phyloP scores from a whole-genome alignment of 1,140 invertebrate species.

The Drosophila hydei region DNA sequence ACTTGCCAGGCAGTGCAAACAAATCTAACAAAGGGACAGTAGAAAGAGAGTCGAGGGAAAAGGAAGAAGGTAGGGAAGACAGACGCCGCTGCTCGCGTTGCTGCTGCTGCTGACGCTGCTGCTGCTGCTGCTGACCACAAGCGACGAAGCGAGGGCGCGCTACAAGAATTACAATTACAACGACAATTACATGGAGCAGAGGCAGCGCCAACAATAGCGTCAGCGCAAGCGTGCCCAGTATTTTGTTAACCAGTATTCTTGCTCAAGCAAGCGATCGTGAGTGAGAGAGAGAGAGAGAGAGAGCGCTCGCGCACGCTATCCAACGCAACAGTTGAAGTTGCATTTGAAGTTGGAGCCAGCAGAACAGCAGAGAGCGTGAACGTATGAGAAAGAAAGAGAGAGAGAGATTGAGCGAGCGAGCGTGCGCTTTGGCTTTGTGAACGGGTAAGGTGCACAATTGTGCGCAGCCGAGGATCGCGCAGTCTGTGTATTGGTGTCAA shows the following conservation, averaged over 20 bases:
- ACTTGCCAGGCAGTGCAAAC: conserved; percentile 56
- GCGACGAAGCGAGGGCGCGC: conserved; percentile 58
- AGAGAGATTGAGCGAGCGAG: not conserved
- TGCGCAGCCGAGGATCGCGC: conserved; percentile 38
- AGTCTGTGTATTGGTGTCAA: conserved; percentile 51
- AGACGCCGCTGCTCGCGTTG: not conserved
- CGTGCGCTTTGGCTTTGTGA: not conserved
- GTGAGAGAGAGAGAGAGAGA: not conserved
- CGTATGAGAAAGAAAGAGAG: not conserved
- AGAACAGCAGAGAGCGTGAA: not conserved
- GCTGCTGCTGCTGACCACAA: conserved; percentile 24
- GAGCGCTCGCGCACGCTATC: not conserved
- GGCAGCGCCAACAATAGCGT: not conserved
- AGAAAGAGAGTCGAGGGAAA: conserved; percentile 2
- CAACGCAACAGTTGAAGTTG: conserved; percentile 30
- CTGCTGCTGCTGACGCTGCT: not conserved
- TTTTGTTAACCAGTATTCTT: conserved; percentile 49
- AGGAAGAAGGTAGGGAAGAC: not conserved
- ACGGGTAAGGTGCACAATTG: conserved; percentile 25
- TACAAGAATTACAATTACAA: conserved; percentile 62
- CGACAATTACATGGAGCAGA: conserved; percentile 32
- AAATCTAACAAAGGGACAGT: conserved; percentile 72
- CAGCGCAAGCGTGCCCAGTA: conserved; percentile 44
- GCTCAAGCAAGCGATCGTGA: conserved; percentile 1
- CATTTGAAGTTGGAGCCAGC: conserved; percentile 31